phyloP scores from a whole-genome alignment of 2,113 vertebrate species.

The Pandion haliaetus region DNA sequence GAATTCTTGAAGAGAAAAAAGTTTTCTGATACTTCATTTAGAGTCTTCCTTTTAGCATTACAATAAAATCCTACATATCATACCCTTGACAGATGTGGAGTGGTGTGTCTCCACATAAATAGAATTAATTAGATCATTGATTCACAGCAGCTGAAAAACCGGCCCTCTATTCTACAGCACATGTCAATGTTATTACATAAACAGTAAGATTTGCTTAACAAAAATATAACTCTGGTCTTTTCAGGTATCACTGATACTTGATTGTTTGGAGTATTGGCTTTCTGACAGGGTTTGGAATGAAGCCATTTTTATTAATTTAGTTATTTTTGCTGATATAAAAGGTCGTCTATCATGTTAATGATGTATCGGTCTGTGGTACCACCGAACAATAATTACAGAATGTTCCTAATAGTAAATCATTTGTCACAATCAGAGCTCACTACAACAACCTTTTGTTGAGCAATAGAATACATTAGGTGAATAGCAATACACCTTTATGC shows the following conservation, averaged over 20 bases:
- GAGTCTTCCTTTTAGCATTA: background rate
- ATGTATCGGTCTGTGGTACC: conserved; percentile 83
- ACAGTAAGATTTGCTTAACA: conserved; percentile 72
- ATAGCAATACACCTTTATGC: conserved; percentile 78
- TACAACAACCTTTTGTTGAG: conserved; percentile 81
- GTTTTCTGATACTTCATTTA: conserved; percentile 24
- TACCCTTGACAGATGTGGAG: conserved; percentile 45
- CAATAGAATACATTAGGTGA: conserved; percentile 77
- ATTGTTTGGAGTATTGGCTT: conserved; percentile 83
- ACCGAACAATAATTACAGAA: conserved; percentile 88
- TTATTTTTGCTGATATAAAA: conserved; percentile 90
- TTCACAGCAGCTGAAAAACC: conserved; percentile 46
- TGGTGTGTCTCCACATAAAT: conserved; percentile 54
- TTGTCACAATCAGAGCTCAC: conserved; percentile 82
- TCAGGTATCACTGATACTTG: conserved; percentile 76
- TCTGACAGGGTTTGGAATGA: conserved; percentile 85
- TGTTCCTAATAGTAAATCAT: conserved; percentile 88
- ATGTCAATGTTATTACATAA: conserved; percentile 59
- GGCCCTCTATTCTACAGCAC: background rate
- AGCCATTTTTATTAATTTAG: conserved; percentile 91
- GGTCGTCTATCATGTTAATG: conserved; percentile 87
- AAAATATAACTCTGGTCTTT: conserved; percentile 66
- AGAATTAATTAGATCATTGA: conserved; percentile 60
- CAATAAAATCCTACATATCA: conserved; percentile 28
- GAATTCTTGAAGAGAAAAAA: background rate